Evolutionary conservation across 2,797 vertebrate species (phyloP).

Genomic region (Anabas testudineus): DNA sequence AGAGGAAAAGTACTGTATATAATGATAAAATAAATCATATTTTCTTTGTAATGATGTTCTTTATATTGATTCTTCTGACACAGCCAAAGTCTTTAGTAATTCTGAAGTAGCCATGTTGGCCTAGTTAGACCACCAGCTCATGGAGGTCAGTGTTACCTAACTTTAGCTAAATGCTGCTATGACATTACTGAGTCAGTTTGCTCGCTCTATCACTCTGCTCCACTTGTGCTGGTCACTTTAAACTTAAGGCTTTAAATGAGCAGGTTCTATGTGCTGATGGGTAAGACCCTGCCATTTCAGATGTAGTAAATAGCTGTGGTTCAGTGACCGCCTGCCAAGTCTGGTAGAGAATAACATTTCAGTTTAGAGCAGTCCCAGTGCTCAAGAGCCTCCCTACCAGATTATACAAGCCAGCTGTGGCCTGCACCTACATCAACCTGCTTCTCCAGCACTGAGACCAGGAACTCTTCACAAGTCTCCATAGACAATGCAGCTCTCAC

Average conservation of each 20-base stretch:
- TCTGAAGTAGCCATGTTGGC: no score
- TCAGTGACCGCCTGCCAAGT: constrained; percentile 25
- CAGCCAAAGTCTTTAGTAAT: background rate
- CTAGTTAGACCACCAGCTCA: background rate
- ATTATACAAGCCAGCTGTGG: constrained; percentile 30
- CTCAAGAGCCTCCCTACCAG: constrained; percentile 14
- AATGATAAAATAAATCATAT: background rate
- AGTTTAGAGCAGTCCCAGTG: constrained; percentile 22
- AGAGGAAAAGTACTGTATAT: background rate
- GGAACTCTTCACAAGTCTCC: constrained; percentile 2
- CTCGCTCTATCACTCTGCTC: background rate
- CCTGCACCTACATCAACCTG: constrained; percentile 19
- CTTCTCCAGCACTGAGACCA: constrained; percentile 8
- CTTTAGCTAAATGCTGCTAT: background rate
- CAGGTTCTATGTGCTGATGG: background rate
- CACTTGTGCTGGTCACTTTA: background rate
- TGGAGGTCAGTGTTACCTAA: background rate
- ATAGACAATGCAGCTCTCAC: constrained; percentile 8
- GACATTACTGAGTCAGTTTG: background rate
- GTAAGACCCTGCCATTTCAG: constrained; percentile 2
- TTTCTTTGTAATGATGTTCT: no score
- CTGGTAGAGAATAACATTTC: constrained; percentile 37
- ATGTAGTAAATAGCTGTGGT: background rate
- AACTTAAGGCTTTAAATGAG: background rate
- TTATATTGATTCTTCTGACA: background rate